These are phyloP conservation scores for Scolopax bukidnonensis DNA, from an alignment of 2,797 vertebrate species.

Conservation along the genomic window DNA sequence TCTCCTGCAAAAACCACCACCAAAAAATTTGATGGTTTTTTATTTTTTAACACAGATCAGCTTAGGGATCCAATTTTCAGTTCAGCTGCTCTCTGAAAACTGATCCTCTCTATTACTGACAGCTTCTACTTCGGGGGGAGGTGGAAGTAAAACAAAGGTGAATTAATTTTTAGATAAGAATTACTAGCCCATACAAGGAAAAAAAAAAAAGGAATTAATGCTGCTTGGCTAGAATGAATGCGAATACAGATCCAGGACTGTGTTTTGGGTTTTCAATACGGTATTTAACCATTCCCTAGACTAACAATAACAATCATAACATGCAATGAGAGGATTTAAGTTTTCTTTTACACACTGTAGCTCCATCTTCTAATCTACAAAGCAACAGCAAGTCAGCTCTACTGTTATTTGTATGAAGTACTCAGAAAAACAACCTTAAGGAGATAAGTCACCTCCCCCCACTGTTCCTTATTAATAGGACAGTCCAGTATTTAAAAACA, in stretches of 20 bases:
- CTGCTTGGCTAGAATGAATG: not conserved
- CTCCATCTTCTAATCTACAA: not conserved
- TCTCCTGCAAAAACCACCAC: not conserved
- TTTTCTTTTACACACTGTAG: not conserved
- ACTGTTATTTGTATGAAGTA: not conserved
- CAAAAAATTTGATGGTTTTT: not conserved
- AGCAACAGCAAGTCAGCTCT: not conserved
- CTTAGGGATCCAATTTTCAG: not conserved
- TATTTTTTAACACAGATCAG: not conserved
- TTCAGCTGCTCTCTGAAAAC: not conserved
- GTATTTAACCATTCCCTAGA: not conserved
- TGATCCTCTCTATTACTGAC: not conserved
- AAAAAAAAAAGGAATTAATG: not conserved
- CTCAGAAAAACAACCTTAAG: not conserved
- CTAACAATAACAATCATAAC: not conserved
- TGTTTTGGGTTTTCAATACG: not conserved
- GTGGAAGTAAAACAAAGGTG: not conserved
- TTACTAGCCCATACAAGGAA: not conserved
- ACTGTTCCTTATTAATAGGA: not conserved
- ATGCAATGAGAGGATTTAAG: not conserved
- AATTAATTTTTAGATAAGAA: not conserved
- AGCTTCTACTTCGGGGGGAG: not conserved
- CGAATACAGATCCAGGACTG: not conserved
- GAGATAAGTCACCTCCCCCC: not conserved
- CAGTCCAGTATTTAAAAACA: not conserved